phyloP scores from a whole-genome alignment of 1,140 invertebrate genomes.

The Telenomus remus region DNA sequence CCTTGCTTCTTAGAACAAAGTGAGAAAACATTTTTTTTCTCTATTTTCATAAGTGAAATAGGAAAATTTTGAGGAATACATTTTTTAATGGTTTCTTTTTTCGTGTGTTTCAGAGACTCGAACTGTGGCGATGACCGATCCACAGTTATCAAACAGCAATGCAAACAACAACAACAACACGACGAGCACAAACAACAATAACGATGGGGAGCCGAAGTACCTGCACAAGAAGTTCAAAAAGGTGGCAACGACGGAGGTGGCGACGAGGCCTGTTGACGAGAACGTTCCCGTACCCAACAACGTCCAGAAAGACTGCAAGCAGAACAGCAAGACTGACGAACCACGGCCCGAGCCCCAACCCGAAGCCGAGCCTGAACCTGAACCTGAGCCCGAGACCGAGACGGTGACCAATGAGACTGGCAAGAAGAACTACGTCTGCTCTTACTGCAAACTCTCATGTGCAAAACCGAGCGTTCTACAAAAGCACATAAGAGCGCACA shows the following conservation, averaged over 20 bases:
- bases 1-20: not conserved
- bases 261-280: conserved; percentile 37
- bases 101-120: conserved; percentile 58
- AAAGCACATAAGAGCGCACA: conserved; percentile 94
- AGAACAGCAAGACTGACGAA: conserved; percentile 62
- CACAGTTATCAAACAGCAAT: conserved; percentile 69
- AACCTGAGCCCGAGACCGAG: conserved; percentile 59
- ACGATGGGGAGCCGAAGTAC: conserved; percentile 85
- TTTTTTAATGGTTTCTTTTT: too few species aligned
- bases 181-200: conserved; percentile 70
- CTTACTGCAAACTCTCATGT: conserved; percentile 90
- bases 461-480: conserved; percentile 95
- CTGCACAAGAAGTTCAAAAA: conserved; percentile 95
- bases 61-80: too few species aligned
- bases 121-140: conserved; percentile 73
- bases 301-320: conserved; percentile 69
- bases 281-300: conserved; percentile 64
- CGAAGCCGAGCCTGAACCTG: too few species aligned
- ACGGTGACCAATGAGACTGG: conserved; percentile 64
- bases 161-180: conserved; percentile 67
- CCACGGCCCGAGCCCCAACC: conserved; percentile 46
- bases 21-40: too few species aligned
- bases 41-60: too few species aligned
- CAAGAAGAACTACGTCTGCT: conserved; percentile 82
- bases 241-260: conserved; percentile 79